These are phyloP conservation scores for Monochamus saltuarius DNA, from an alignment of 1,140 invertebrate genomes.

Conservation along the genomic window DNA sequence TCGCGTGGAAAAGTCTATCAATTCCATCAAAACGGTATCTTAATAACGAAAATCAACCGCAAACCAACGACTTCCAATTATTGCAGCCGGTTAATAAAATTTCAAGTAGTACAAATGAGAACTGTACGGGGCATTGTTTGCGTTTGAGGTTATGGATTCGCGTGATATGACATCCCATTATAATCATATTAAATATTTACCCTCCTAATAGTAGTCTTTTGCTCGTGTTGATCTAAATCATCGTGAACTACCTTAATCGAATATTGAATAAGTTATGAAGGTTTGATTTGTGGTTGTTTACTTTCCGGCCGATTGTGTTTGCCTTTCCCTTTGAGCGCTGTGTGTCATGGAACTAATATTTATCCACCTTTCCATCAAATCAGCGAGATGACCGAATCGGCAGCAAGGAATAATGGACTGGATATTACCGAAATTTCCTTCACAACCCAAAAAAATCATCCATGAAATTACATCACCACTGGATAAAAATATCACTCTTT, in stretches of 20 bases:
- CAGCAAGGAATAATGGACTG: neutral
- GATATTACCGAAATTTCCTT: neutral
- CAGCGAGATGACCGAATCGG: neutral
- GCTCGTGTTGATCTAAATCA: conserved; percentile 50
- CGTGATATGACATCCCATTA: conserved; percentile 50
- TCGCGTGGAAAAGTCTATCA: too few relatives aligned
- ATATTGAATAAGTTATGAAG: conserved; percentile 48
- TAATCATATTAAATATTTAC: conserved; percentile 50
- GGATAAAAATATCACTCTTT: too few relatives aligned
- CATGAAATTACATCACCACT: too few relatives aligned
- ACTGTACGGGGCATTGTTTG: conserved; percentile 22
- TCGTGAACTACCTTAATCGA: conserved; percentile 49
- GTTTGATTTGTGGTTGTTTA: conserved; percentile 45
- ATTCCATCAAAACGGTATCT: too few relatives aligned
- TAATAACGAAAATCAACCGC: too few relatives aligned
- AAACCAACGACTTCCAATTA: too few relatives aligned
- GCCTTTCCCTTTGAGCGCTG: conserved; percentile 3
- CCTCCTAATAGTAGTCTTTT: conserved; percentile 49
- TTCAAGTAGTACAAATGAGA: conserved; percentile 11
- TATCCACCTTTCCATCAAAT: neutral
- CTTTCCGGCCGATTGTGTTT: conserved; percentile 5
- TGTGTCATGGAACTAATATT: neutral
- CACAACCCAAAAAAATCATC: too few relatives aligned
- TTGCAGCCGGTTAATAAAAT: too few relatives aligned
- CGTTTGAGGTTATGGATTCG: conserved; percentile 48